Percentiles rank a stretch among this genome's conserved stretches.
phyloP scores from a whole-genome alignment of 2,888 invertebrate species.

The Drosophila mercatorum region DNA sequence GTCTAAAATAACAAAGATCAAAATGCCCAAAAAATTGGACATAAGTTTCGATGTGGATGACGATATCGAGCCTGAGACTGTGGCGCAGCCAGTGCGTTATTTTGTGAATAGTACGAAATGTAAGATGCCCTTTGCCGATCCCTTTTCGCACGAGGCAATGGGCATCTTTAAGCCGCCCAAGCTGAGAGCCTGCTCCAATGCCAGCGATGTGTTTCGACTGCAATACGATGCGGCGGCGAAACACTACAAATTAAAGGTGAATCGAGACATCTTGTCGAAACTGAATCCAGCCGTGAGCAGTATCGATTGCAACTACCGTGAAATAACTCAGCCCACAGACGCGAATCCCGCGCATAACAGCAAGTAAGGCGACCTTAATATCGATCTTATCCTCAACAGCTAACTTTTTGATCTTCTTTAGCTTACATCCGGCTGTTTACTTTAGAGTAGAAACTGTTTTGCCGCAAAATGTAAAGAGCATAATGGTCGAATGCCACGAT shows the following conservation, averaged over 20 bases:
- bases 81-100: slow-evolving; percentile 7
- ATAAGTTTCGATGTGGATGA: not conserved
- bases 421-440: slow-evolving; percentile 10
- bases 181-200: slow-evolving; percentile 27
- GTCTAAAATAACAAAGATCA: not conserved
- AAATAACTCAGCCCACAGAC: slow-evolving; percentile 1
- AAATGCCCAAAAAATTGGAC: not conserved
- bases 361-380: slow-evolving; percentile 26
- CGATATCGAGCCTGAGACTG: not conserved
- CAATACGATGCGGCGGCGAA: slow-evolving; percentile 17
- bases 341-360: not conserved
- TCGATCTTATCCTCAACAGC: not conserved
- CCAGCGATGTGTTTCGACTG: slow-evolving; percentile 24
- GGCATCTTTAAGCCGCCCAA: slow-evolving; percentile 14
- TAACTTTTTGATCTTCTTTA: not conserved
- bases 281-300: not conserved
- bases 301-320: slow-evolving; percentile 36
- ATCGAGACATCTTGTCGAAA: not conserved
- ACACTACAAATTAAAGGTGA: slow-evolving; percentile 29
- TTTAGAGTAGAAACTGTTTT: slow-evolving; percentile 10
- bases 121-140: slow-evolving; percentile 85
- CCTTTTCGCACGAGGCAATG: slow-evolving; percentile 29
- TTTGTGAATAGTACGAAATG: slow-evolving; percentile 86
- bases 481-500: slow-evolving; percentile 50
- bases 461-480: slow-evolving; percentile 16